These are phyloP conservation scores for Cariama cristata DNA, from an alignment of 2,113 vertebrate genomes.

Conservation along the genomic window DNA sequence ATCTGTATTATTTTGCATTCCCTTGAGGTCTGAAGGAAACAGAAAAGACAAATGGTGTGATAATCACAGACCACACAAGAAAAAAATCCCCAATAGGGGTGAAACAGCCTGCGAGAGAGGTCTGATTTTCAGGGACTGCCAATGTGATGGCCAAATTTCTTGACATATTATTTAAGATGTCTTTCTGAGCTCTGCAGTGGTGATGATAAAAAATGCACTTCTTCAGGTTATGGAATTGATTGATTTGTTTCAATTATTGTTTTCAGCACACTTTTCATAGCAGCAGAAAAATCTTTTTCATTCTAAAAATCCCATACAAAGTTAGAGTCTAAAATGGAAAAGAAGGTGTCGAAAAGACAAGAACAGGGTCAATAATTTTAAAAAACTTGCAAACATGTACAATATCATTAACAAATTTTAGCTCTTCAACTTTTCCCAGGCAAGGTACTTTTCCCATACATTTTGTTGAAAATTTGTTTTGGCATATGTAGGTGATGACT, in stretches of 20 bases:
- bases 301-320: background rate
- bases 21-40: background rate
- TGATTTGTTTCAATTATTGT: background rate
- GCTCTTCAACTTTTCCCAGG: background rate
- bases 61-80: slow-evolving; percentile 4
- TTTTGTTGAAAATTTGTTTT: background rate
- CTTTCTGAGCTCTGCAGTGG: background rate
- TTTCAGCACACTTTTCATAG: background rate
- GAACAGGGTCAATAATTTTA: background rate
- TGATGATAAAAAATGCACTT: background rate
- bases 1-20: slow-evolving; percentile 27
- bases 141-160: background rate
- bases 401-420: background rate
- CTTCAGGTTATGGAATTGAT: background rate
- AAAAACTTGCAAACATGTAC: background rate
- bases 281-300: background rate
- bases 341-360: background rate
- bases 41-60: slow-evolving; percentile 48
- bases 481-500: background rate
- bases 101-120: background rate
- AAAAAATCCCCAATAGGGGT: background rate
- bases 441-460: background rate
- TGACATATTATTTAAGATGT: background rate
- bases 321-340: background rate
- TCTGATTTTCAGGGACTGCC: background rate